A percentile compares a stretch with the other conserved stretches of the same genome.
Conservation (phyloP, 2,113 vertebrate genomes). For the Chroicocephalus ridibundus region DNA sequence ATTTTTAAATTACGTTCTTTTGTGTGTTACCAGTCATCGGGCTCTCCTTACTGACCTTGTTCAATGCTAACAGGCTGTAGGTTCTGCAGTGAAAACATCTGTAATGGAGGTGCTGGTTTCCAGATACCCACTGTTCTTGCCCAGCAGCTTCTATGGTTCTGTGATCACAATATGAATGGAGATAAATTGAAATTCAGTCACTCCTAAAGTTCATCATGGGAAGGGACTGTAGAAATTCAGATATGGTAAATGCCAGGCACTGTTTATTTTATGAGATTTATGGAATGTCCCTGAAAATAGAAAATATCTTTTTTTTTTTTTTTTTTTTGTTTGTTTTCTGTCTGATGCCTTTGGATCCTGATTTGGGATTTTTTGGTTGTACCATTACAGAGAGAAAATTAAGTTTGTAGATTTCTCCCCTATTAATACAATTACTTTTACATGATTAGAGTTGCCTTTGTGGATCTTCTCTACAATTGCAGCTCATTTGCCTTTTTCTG, state of each 20-base stretch:
- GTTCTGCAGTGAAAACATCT: not conserved
- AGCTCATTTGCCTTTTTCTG: not conserved
- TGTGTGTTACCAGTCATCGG: not conserved
- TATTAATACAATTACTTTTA: not conserved
- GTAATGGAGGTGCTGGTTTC: not conserved
- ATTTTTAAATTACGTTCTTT: not conserved
- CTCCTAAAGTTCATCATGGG: not conserved
- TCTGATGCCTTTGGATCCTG: not conserved
- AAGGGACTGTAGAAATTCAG: not conserved
- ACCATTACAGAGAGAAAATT: not conserved
- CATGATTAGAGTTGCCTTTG: not conserved
- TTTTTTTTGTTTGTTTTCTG: not conserved
- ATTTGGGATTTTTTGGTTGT: not conserved
- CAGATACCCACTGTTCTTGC: not conserved
- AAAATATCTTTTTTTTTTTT: not conserved
- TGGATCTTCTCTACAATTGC: not conserved
- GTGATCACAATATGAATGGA: not conserved
- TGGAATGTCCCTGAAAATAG: not conserved
- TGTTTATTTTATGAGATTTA: not conserved
- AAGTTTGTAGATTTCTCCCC: not conserved
- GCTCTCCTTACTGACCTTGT: not conserved
- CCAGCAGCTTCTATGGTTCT: not conserved
- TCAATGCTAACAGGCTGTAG: not conserved
- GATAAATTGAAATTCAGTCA: not conserved
- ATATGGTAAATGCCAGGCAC: not conserved